These are phyloP conservation scores for Calyptommatus sinebrachiatus DNA, from an alignment of 2,113 vertebrate genomes.

Conservation along the genomic window DNA sequence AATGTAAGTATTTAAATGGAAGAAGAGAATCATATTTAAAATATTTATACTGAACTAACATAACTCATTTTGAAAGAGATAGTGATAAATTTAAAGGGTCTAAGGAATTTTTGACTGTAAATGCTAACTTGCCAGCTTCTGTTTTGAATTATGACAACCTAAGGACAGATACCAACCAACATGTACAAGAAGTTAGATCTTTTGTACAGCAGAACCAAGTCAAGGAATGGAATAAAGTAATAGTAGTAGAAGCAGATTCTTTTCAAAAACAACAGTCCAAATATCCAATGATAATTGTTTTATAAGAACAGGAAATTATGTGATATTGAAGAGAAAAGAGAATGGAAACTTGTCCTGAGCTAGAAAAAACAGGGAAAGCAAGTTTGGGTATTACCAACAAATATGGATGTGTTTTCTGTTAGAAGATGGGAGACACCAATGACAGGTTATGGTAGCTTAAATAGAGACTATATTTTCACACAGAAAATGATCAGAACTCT, in stretches of 20 bases:
- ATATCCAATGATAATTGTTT: slow-evolving; percentile 30
- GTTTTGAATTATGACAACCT: not conserved
- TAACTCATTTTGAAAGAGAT: not conserved
- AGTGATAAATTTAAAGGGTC: not conserved
- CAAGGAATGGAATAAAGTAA: slow-evolving; percentile 53
- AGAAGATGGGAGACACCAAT: slow-evolving; percentile 15
- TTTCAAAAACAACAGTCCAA: slow-evolving; percentile 26
- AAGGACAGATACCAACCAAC: slow-evolving; percentile 1
- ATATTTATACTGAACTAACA: not conserved
- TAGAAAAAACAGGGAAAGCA: not conserved
- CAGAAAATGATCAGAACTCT: not conserved
- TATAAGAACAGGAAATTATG: slow-evolving; percentile 43
- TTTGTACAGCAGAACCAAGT: slow-evolving; percentile 12
- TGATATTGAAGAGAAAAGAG: not conserved
- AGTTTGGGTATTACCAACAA: slow-evolving; percentile 29
- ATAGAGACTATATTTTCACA: slow-evolving; percentile 24
- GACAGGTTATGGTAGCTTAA: slow-evolving; percentile 33
- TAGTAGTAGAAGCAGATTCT: slow-evolving; percentile 34
- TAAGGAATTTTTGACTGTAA: not conserved
- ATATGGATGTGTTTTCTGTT: slow-evolving; percentile 30
- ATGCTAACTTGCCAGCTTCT: not conserved
- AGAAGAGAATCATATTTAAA: not conserved
- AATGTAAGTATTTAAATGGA: not conserved
- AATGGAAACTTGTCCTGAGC: slow-evolving; percentile 9
- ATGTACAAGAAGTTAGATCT: not conserved